Base-by-base conservation (phyloP, 2,888 invertebrate genomes). In the Neuroscelio doddi region DNA sequence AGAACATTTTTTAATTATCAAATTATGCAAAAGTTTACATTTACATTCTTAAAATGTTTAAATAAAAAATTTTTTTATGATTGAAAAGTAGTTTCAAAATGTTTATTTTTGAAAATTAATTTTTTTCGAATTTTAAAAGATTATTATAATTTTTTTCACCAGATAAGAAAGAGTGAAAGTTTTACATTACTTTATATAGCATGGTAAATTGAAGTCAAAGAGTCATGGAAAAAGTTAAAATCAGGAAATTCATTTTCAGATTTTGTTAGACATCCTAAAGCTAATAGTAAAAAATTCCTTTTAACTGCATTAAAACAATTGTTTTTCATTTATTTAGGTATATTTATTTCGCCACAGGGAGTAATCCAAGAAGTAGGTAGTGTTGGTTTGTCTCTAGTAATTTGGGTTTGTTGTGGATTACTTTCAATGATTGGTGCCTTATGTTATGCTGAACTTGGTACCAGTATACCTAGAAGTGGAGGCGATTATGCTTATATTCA, bases 401-500 rank as follows among this genome's bases (percentile, higher is more conserved):
- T 98, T 46, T 98, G 98, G 98, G 87, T 92, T 0, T 84, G 92
- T 1, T 96, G 96, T 81, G 98, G 98, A 1, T 77, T 94, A 2
- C 86, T 98, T 29, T 96, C 97, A 0, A 93, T 95, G 86, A 89
- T 98, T 26, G 98, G 98, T 5, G 98, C 98, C 0, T 86, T 98
- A 34, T 98, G 98, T 75, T 99, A 99, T 83, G 97, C 98, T 7
- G 98, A 99, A 88, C 86, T 99, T 64, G 98, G 93, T 77, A 93
- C 93, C 12, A 88, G 91, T 14, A 92, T 98, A 79, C 94, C 96
- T 1, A 93, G 95, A 80, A 97, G 96, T 59, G 98, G 98, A 15
- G 98, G 97, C 1, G 98, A 98, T 86, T 98, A 98, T 85, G 96
- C 97, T 27, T 98, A 98, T 79, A 97, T 98, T 68, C 89, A 91